These are phyloP conservation scores for Brachionus sp. DNA, from an alignment of 1,140 invertebrate genomes.

Conservation along the genomic window DNA sequence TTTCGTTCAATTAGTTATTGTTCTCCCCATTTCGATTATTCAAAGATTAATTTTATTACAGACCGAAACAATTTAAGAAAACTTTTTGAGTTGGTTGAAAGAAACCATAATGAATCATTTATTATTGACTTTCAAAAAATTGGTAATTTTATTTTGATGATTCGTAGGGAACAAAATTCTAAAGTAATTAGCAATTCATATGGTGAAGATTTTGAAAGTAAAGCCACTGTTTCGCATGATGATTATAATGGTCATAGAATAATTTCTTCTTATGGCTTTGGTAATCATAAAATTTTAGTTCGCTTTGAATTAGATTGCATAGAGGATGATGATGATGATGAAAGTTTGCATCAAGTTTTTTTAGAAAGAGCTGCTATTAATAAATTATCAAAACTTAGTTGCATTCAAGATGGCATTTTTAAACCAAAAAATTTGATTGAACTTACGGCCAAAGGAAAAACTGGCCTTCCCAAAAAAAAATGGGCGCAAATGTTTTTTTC, in stretches of 20 bases:
- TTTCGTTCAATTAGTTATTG: not conserved
- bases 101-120: not conserved
- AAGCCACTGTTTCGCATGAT: not conserved
- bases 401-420: not conserved
- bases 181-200: not conserved
- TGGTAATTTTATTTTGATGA: not conserved
- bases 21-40: not conserved
- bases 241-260: not conserved
- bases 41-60: not conserved
- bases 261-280: not conserved
- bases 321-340: not conserved
- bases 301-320: conserved; percentile 2
- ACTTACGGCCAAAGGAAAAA: not conserved
- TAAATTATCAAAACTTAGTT: not conserved
- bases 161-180: not conserved
- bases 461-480: not conserved
- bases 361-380: not conserved
- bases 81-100: not conserved
- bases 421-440: not conserved
- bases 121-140: conserved; percentile 9
- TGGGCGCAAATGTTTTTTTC: conserved; percentile 15
- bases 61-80: conserved; percentile 35
- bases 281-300: not conserved
- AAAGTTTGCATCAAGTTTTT: not conserved
- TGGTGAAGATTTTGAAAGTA: conserved; percentile 23